These are phyloP conservation scores for Erethizon dorsatum DNA, from an alignment of 2,797 vertebrate genomes.

Conservation along the genomic window DNA sequence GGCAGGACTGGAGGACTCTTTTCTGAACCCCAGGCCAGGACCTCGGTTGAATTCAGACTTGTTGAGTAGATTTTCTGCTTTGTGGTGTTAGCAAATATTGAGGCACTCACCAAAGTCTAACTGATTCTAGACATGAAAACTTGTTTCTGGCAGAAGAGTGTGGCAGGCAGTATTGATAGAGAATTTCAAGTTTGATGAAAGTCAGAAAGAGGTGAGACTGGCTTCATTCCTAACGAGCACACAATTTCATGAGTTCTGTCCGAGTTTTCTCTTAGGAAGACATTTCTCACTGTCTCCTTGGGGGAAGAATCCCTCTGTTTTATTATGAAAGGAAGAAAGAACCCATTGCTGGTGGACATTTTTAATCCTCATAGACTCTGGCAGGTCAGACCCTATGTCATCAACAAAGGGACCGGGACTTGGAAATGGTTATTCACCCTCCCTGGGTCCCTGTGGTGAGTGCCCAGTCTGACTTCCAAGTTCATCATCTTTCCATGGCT, in stretches of 20 bases:
- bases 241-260: neutral
- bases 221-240: neutral
- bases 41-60: neutral
- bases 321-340: neutral
- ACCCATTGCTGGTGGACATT: neutral
- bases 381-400: neutral
- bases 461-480: neutral
- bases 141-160: neutral
- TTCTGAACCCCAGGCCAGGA: neutral
- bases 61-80: neutral
- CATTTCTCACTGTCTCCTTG: neutral
- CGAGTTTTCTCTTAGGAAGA: neutral
- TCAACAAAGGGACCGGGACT: neutral
- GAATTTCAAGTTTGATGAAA: neutral
- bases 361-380: neutral
- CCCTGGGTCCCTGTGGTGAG: neutral
- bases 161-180: too few species aligned
- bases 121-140: neutral
- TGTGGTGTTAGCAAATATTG: neutral
- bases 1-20: neutral
- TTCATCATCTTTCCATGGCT: neutral
- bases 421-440: neutral
- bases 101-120: neutral
- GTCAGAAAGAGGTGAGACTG: neutral
- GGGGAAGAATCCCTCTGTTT: neutral